Percentiles rank a stretch among this genome's conserved stretches.
Conservation (phyloP, 2,888 invertebrate species). For the Hipparchia semele region DNA sequence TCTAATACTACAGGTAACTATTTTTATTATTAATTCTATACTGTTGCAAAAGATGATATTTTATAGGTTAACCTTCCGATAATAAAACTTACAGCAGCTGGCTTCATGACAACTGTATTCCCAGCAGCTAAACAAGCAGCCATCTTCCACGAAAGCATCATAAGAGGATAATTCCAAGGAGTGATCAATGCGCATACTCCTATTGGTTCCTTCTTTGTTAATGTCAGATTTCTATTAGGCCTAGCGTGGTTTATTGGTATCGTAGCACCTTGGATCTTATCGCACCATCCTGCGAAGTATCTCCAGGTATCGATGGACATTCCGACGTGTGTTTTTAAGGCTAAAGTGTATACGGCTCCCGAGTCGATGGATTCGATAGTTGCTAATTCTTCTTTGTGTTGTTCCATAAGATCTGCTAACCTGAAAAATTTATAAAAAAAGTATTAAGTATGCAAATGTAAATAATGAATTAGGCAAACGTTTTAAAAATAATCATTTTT, state of each 20-base stretch:
- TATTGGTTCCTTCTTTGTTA: slow-evolving; percentile 95
- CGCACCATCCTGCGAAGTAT: slow-evolving; percentile 98
- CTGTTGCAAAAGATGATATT: too few species aligned
- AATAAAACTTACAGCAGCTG: slow-evolving; percentile 87
- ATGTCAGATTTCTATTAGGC: slow-evolving; percentile 93
- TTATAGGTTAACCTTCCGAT: too few species aligned
- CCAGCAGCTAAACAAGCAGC: slow-evolving; percentile 98
- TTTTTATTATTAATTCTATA: too few species aligned
- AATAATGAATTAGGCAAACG: not conserved
- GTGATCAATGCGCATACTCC: slow-evolving; percentile 97
- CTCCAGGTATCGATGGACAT: slow-evolving; percentile 99
- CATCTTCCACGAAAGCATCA: slow-evolving; percentile 99
- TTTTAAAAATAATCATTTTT: not conserved
- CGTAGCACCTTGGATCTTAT: slow-evolving; percentile 96
- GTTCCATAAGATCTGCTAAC: slow-evolving; percentile 97
- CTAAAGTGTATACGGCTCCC: slow-evolving; percentile 98
- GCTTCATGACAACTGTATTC: slow-evolving; percentile 98
- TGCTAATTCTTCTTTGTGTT: slow-evolving; percentile 96
- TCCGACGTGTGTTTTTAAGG: slow-evolving; percentile 97
- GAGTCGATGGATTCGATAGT: slow-evolving; percentile 97
- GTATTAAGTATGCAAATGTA: too few species aligned
- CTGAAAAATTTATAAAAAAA: slow-evolving; percentile 63
- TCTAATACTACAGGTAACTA: too few species aligned
- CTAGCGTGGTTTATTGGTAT: slow-evolving; percentile 96
- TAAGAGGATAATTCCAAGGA: slow-evolving; percentile 99